A percentile compares a stretch with the other conserved stretches of the same genome.
These are phyloP conservation scores for Acropternis orthonyx DNA, from an alignment of 2,797 vertebrate genomes.

Conservation along the genomic window DNA sequence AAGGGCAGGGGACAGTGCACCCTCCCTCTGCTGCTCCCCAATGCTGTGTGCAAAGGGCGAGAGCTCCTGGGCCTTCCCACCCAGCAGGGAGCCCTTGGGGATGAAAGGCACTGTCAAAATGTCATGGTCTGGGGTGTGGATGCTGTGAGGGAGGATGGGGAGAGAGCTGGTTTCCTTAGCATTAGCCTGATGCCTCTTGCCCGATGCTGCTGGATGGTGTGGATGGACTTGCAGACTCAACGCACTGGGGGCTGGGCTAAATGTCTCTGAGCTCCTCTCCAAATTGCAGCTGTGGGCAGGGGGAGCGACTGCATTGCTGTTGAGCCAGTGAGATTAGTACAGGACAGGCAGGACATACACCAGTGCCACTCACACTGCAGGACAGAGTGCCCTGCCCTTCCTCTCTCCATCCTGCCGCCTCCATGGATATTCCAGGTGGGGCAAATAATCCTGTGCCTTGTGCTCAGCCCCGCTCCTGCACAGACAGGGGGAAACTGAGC, in stretches of 20 bases:
- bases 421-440: conserved; percentile 47
- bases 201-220: accelerated
- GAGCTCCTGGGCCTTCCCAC: not conserved
- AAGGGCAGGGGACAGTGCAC: not conserved
- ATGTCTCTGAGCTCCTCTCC: not conserved
- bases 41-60: not conserved
- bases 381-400: not conserved
- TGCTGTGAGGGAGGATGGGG: not conserved
- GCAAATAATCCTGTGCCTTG: not conserved
- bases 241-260: not conserved
- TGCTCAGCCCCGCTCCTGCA: not conserved
- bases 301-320: not conserved
- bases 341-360: not conserved
- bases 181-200: not conserved
- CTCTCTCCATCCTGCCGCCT: accelerated
- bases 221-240: not conserved
- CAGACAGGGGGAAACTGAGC: not conserved
- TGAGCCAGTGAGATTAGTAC: not conserved
- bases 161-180: not conserved
- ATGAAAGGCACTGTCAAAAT: conserved; percentile 26
- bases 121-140: not conserved
- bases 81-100: not conserved
- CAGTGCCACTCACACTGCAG: not conserved
- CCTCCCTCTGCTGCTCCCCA: not conserved
- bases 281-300: not conserved